Conservation (phyloP, 2,888 invertebrate species). For the Prosapia bicincta region DNA sequence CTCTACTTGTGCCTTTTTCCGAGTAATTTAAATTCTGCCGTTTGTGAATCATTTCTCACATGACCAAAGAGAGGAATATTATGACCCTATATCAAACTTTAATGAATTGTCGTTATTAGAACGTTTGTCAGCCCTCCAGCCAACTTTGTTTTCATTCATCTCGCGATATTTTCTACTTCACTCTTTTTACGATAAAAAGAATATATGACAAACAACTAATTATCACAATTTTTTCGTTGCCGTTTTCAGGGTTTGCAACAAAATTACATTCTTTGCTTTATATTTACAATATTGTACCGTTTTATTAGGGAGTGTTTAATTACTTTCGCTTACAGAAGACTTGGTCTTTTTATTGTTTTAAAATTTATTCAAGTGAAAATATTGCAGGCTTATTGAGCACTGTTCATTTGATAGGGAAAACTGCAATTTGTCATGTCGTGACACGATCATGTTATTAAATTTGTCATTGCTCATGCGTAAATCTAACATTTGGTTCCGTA, state of each 20-base stretch:
- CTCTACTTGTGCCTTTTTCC: not conserved
- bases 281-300: not conserved
- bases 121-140: not conserved
- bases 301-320: not conserved
- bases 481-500: too few relatives aligned
- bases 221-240: not conserved
- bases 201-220: not conserved
- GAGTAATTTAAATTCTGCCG: not conserved
- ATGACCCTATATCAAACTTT: not conserved
- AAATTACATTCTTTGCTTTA: not conserved
- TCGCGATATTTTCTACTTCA: not conserved
- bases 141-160: not conserved
- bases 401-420: too few relatives aligned
- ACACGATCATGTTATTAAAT: too few relatives aligned
- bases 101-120: conserved; percentile 2
- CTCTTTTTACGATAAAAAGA: not conserved
- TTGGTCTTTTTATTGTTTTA: too few relatives aligned
- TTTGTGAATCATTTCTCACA: not conserved
- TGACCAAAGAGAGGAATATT: conserved; percentile 2
- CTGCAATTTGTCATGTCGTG: too few relatives aligned
- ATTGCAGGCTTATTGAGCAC: too few relatives aligned
- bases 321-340: not conserved
- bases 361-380: too few relatives aligned
- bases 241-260: not conserved
- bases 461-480: too few relatives aligned